Evolutionary conservation across 2,113 vertebrate genomes (phyloP), one percentile per base, ranked within the genome.

Genomic region (Macquaria ambigua): DNA sequence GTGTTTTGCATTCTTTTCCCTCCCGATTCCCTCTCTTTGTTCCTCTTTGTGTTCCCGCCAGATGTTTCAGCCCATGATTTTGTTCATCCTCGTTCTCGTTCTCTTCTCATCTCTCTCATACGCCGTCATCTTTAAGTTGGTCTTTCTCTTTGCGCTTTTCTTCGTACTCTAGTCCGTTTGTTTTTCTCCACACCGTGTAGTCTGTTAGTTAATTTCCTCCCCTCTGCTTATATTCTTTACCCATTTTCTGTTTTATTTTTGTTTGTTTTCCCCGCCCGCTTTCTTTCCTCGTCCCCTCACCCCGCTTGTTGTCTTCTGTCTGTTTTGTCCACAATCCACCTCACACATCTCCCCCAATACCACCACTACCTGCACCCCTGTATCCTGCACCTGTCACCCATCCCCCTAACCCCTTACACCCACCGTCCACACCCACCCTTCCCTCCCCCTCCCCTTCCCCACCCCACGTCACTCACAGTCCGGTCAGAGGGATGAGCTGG

Each of bases 401-500:
- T 68, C 74, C 31, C 53, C 84, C 69, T 74, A 74, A 86, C 55
- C 83, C 81, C 79, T 64, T 58, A 86, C 88, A 93, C 93, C 93
- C 94, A 77, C 84, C 59, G 55, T 80, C 85, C 77, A 43, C 77
- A 16, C 37, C 53, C n/a, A 62, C 67, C 74, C 56, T 67, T 50
- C 41, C 18, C 25, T 8, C 28, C 16, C 63, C 8, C 8, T 21
- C 75, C 37, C 78, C 46, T 7, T 1, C 71, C 76, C 63, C 64
- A 8, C 82, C 78, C 84, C 82, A 83, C 91, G 79, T 88, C 92
- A 93, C 95, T 96, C 96, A 97, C 98, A 99, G 98, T 98, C 96
- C 96, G 96, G 95, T 97, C 96, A 97, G 96, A 98, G 97, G 96
- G 98, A 99, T 95, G 98, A 98, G 97, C 96, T 96, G 96, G 97